Percentiles rank a stretch among this genome's conserved stretches.
phyloP scores from a whole-genome alignment of 2,797 vertebrate species.

The Uromys caudimaculatus region DNA sequence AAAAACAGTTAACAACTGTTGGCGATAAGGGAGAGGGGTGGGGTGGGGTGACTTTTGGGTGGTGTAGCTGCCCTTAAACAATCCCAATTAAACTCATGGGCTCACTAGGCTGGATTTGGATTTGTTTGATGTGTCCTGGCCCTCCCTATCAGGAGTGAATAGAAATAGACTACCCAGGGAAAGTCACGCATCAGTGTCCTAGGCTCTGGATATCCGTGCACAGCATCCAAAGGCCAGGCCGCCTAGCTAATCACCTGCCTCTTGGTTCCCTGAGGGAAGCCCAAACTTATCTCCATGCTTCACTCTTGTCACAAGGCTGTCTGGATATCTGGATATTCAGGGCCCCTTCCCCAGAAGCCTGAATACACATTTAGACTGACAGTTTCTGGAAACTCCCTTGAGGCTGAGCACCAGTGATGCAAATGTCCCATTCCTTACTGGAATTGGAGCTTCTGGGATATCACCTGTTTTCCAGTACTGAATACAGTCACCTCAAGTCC shows the following conservation, averaged over 20 bases:
- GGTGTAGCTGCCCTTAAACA: not conserved
- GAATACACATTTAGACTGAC: not conserved
- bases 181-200: not conserved
- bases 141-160: not conserved
- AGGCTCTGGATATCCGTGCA: not conserved
- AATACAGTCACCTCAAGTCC: too few species aligned
- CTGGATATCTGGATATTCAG: too few species aligned
- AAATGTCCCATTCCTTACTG: not conserved
- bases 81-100: not conserved
- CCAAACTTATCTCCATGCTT: not conserved
- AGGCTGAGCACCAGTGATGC: not conserved
- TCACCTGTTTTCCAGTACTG: not conserved
- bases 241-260: not conserved
- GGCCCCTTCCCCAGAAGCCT: too few species aligned
- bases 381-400: not conserved
- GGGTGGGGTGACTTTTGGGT: not conserved
- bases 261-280: not conserved
- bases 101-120: not conserved
- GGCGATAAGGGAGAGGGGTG: not conserved
- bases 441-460: not conserved
- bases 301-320: fast-evolving
- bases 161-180: not conserved
- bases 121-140: not conserved
- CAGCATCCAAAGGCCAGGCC: not conserved
- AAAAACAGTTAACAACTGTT: not conserved